Conservation (phyloP, 23 tunicate genomes). For the Trididemnum nubilum region DNA sequence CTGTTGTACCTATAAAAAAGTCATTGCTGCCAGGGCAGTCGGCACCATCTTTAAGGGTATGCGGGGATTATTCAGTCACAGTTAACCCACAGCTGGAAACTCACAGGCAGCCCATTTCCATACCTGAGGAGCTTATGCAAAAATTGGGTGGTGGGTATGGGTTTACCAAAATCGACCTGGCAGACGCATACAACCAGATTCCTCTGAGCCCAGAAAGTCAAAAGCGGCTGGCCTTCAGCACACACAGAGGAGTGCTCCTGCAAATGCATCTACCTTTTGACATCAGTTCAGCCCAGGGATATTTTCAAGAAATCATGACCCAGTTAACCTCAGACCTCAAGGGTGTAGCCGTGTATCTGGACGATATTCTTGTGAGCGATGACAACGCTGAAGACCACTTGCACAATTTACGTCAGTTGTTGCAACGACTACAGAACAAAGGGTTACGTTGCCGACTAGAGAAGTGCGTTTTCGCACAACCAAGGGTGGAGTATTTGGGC, state of each 20-base stretch:
- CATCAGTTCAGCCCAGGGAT: slow-evolving; percentile 32
- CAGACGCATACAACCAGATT: slow-evolving; percentile 50
- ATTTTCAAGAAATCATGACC: slow-evolving; percentile 41
- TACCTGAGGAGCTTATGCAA: slow-evolving; percentile 40
- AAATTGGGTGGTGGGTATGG: slow-evolving; percentile 37
- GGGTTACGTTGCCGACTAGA: slow-evolving; percentile 43
- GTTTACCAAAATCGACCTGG: slow-evolving; percentile 43
- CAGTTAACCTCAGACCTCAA: slow-evolving; percentile 22
- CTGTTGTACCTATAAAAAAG: slow-evolving; percentile 26
- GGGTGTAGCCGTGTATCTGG: slow-evolving; percentile 42
- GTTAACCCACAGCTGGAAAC: slow-evolving; percentile 31
- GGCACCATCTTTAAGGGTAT: slow-evolving; percentile 3
- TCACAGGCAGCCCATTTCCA: slow-evolving; percentile 33
- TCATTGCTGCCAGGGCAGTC: slow-evolving; percentile 6
- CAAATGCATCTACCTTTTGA: slow-evolving; percentile 36
- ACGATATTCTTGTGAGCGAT: slow-evolving; percentile 42
- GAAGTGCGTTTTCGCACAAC: slow-evolving; percentile 41
- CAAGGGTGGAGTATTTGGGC: slow-evolving; percentile 34
- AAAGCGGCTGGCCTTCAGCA: slow-evolving; percentile 46
- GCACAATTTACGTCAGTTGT: slow-evolving; percentile 24
- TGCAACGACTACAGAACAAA: slow-evolving; percentile 23
- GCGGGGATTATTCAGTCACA: slow-evolving; percentile 46
- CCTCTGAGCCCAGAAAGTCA: slow-evolving; percentile 35
- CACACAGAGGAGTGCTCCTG: slow-evolving; percentile 15
- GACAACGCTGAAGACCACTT: slow-evolving; percentile 21